Base-by-base conservation (phyloP, 2,888 invertebrate genomes). In the Ernsta delagoae region DNA sequence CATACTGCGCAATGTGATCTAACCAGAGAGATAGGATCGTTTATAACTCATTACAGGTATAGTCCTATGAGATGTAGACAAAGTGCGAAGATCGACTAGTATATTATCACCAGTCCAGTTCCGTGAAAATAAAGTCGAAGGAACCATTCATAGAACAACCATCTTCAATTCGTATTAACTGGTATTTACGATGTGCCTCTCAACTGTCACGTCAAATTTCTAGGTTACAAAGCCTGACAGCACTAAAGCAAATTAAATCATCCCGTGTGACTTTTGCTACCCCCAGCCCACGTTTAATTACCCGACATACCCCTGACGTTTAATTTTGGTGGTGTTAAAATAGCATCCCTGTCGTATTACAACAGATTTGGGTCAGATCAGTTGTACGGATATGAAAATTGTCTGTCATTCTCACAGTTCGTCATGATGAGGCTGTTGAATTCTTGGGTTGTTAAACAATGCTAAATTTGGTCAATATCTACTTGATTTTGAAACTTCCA, bases 201-300 rank as follows among this genome's bases (percentile, higher is more conserved):
- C 12, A 50, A 5, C 16, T 16, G 12, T 50, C 50, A 50, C 50
- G 7, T 50, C 53, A 53, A 24, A 24, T 53, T 53, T 53, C 53
- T 53, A 24, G 53, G 53, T 24, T 53, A 53, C 53, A 53, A 53
- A 9, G 9, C 24, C 24, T 53, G 53, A 53, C 53, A 53, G 53
- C 53, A 53, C 53, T 53, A 53, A 53, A 24, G 24, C 24, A 24
- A 53, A 53, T 53, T 53, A 50, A 50, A 53, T 53, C 24, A 53
- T 24, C 6, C 24, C 24, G 53, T 50, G 16, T 48, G 16, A 6
- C 53, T 5, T 8, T 24, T 9, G 53, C 53, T 53, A 53, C 24
- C 53, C 50, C 11, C 16, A 53, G 24, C 9, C 53, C 53, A 16
- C 24, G 24, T 53, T 53, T 53, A 53, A 53, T 53, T 53, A 53